These are phyloP conservation scores for Jaculus jaculus DNA, from an alignment of 2,113 vertebrate species.

Conservation along the genomic window DNA sequence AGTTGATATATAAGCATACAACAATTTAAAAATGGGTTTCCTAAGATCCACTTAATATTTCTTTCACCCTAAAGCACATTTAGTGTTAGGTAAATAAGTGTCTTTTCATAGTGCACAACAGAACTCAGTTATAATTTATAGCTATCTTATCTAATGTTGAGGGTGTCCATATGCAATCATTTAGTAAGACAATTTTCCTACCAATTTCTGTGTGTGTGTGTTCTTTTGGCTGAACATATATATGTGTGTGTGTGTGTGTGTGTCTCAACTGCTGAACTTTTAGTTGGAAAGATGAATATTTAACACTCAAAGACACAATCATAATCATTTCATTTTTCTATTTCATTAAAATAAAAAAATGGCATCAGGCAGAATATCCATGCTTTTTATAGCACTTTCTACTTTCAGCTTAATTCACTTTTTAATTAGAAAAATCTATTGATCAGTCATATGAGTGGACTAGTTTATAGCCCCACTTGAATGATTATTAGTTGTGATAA, in stretches of 20 bases:
- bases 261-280: neutral
- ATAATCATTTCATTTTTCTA: conserved; percentile 39
- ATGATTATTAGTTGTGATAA: conserved; percentile 45
- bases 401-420: conserved; percentile 56
- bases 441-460: conserved; percentile 1
- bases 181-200: neutral
- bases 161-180: neutral
- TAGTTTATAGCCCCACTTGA: conserved; percentile 58
- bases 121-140: neutral
- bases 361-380: conserved; percentile 40
- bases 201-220: neutral
- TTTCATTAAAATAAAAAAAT: conserved; percentile 32
- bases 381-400: neutral
- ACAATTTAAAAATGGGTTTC: neutral
- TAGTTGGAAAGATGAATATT: conserved; percentile 1
- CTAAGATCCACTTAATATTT: neutral
- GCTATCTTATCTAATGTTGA: neutral
- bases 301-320: conserved; percentile 5
- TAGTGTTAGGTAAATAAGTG: neutral
- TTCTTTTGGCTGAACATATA: neutral
- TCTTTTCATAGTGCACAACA: neutral
- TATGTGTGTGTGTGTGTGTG: neutral
- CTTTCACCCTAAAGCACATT: neutral
- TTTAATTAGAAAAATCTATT: conserved; percentile 57
- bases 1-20: neutral